Evolutionary conservation across 2,797 vertebrate species (phyloP).

Genomic region (Agapornis canus): DNA sequence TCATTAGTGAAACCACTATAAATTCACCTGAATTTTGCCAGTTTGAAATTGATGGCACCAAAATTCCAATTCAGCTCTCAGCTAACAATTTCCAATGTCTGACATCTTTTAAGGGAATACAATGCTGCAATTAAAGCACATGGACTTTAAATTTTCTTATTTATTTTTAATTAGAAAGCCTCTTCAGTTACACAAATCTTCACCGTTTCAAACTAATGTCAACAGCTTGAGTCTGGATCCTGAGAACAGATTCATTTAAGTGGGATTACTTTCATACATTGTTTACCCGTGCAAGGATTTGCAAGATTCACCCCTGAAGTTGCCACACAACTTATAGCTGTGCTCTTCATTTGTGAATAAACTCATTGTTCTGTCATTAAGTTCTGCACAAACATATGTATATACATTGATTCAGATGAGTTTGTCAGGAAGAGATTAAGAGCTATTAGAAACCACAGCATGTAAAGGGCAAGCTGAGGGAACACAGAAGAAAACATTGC

Average conservation of each 20-base stretch:
- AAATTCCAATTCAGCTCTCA: not conserved
- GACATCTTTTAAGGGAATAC: constrained; percentile 5
- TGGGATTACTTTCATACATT: not conserved
- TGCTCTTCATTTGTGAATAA: not conserved
- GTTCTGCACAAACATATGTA: not conserved
- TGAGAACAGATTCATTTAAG: not conserved
- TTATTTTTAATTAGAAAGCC: constrained; percentile 25
- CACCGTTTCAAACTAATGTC: not conserved
- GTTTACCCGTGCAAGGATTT: not conserved
- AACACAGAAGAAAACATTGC: not conserved
- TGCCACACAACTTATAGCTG: not conserved
- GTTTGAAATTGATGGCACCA: not conserved
- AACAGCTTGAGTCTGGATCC: not conserved
- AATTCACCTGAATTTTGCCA: not conserved
- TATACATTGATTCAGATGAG: not conserved
- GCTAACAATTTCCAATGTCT: not conserved
- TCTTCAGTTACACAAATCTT: not conserved
- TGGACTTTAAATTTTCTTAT: not conserved
- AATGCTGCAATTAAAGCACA: not conserved
- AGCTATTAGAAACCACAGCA: not conserved
- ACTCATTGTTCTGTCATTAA: not conserved
- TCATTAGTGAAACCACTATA: rapidly evolving
- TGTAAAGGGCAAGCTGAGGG: not conserved
- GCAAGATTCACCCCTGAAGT: not conserved
- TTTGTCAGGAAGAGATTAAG: not conserved